phyloP scores from a whole-genome alignment of 2,113 vertebrate species.

The Amazona guildingii region DNA sequence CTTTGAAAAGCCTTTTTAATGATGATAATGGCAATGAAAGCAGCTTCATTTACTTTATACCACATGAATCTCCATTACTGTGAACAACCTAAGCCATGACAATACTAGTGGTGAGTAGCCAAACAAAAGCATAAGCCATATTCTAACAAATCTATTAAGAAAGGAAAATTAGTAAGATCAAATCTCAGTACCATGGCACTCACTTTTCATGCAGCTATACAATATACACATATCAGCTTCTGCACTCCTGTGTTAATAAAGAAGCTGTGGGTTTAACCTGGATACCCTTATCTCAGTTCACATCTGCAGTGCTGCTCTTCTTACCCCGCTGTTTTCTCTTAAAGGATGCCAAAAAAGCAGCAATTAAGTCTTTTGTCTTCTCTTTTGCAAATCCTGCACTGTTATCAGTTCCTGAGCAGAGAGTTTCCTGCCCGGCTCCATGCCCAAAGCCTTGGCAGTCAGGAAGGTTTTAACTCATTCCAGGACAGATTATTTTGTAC shows the following conservation, averaged over 20 bases:
- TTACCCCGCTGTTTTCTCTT: not conserved
- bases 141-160: not conserved
- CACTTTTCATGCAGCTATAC: not conserved
- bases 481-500: not conserved
- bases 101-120: not conserved
- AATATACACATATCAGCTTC: not conserved
- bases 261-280: slow-evolving; percentile 19
- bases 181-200: not conserved
- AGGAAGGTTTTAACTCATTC: slow-evolving; percentile 32
- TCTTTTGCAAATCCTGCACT: not conserved
- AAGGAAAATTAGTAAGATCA: slow-evolving; percentile 8
- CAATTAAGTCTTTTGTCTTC: slow-evolving; percentile 58
- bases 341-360: slow-evolving; percentile 36
- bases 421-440: slow-evolving; percentile 27
- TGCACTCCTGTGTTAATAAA: not conserved
- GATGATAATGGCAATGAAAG: not conserved
- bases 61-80: slow-evolving; percentile 20
- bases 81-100: not conserved
- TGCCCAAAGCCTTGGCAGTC: slow-evolving; percentile 36
- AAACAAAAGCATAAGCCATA: not conserved
- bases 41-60: slow-evolving; percentile 20
- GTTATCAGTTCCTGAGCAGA: slow-evolving; percentile 32
- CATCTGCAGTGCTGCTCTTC: slow-evolving; percentile 27
- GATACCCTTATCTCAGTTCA: not conserved
- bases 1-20: not conserved